phyloP scores from a whole-genome alignment of 1,140 invertebrate species.

The Trichogramma pretiosum region DNA sequence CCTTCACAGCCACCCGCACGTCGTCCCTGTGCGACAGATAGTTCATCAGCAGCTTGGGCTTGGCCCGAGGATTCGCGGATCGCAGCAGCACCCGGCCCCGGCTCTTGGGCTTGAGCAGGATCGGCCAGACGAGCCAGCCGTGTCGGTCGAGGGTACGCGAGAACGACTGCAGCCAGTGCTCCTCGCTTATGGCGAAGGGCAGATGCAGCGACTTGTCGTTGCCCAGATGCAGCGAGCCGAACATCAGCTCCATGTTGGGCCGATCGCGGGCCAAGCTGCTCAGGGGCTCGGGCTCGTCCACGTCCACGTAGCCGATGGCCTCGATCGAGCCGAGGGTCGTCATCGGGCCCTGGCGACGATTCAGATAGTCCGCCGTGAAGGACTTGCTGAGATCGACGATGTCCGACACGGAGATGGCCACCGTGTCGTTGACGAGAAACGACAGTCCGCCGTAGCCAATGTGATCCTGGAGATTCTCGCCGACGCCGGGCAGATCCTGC shows the following conservation, averaged over 20 bases:
- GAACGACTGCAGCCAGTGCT: slow-evolving; percentile 47
- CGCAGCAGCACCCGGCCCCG: slow-evolving; percentile 45
- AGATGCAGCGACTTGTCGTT: background rate
- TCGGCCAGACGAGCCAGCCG: slow-evolving; percentile 36
- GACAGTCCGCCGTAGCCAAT: slow-evolving; percentile 51
- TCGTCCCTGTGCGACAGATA: slow-evolving; percentile 45
- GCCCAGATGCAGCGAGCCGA: background rate
- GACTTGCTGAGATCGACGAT: slow-evolving; percentile 43
- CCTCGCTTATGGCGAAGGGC: slow-evolving; percentile 23
- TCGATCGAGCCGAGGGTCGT: slow-evolving; percentile 32
- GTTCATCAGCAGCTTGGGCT: slow-evolving; percentile 54
- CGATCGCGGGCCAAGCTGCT: slow-evolving; percentile 28
- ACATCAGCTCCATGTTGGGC: slow-evolving; percentile 52
- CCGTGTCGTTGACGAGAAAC: slow-evolving; percentile 43
- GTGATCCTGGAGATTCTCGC: slow-evolving; percentile 63
- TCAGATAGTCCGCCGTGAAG: slow-evolving; percentile 40
- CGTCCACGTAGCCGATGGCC: slow-evolving; percentile 28
- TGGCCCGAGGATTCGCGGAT: slow-evolving; percentile 48
- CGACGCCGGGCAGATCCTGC: slow-evolving; percentile 56
- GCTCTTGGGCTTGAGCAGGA: slow-evolving; percentile 48
- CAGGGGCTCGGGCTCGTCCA: slow-evolving; percentile 23
- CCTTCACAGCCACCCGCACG: slow-evolving; percentile 36
- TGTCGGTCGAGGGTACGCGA: slow-evolving; percentile 30
- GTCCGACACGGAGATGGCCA: slow-evolving; percentile 43
- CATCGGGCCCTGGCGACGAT: slow-evolving; percentile 31